Percentiles rank a stretch among this genome's conserved stretches.
These are phyloP conservation scores for Salvelinus namaycush DNA, from an alignment of 2,113 vertebrate species.

Conservation along the genomic window DNA sequence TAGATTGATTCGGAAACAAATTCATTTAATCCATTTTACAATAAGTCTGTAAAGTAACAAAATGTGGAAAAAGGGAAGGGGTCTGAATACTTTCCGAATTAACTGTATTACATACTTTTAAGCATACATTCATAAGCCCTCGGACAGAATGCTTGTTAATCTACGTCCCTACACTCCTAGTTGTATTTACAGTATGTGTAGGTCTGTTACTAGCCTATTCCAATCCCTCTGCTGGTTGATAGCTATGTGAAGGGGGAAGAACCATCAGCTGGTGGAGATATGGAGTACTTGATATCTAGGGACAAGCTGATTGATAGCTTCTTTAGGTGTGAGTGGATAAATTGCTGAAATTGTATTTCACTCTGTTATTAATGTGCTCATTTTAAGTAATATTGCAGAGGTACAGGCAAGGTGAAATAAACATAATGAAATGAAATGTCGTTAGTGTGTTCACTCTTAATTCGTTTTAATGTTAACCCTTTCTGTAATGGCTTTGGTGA, in stretches of 20 bases:
- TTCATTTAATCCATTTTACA: too few species aligned
- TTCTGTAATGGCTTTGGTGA: background rate
- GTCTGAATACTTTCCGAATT: too few species aligned
- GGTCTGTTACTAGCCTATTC: background rate
- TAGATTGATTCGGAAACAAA: too few species aligned
- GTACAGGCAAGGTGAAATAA: background rate
- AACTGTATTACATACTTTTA: too few species aligned
- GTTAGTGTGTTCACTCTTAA: background rate
- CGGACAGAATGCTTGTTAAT: background rate
- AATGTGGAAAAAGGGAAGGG: too few species aligned
- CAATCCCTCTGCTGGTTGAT: background rate
- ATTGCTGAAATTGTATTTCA: background rate
- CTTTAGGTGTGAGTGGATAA: background rate
- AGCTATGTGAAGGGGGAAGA: background rate
- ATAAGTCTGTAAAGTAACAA: too few species aligned
- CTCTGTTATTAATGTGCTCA: background rate
- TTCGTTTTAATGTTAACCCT: background rate
- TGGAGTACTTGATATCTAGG: background rate
- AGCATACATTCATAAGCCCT: background rate
- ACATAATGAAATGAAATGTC: background rate
- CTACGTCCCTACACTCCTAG: background rate
- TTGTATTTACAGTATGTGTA: background rate
- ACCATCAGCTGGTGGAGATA: background rate
- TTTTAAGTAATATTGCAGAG: background rate
- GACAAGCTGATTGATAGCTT: background rate